Base-by-base conservation (phyloP, 2,888 invertebrate species). In the Helicoverpa assulta region DNA sequence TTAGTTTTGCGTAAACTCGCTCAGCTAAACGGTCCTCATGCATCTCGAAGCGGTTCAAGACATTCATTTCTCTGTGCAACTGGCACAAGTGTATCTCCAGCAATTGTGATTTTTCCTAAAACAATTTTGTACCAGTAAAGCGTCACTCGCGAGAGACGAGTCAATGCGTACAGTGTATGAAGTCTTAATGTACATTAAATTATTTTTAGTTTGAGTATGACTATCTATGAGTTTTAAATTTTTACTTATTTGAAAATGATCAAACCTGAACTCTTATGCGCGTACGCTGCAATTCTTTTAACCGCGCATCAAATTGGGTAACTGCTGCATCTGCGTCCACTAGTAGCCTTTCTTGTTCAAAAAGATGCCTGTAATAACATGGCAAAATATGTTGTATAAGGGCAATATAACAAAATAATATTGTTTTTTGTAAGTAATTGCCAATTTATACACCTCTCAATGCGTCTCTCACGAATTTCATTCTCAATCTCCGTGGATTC, bases 31-130 rank as follows among this genome's bases (percentile, higher is more conserved):
- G 88, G 76, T 97, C 96, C 90, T 98, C 98, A 50, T 96, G 96
- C 4, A 96, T 95, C 87, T 98, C 98, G 83, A 97, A 98, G 53
- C 97, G 96, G 83, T 97, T 97, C 14, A 98, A 89, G 19, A 98
- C 97, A 57, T 97, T 96, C 86, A 98, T 94, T 89, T 98, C 98
- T 88, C 98, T 97, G 82, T 98, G 97, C 21, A 98, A 86, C 26
- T 97, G 97, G 26, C 97, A 95, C 56, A 98, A 90, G 85, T 96
- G 97, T 37, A 97, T 85, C 74, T 97, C 96, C 66, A 97, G 92
- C 60, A 97, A 96, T 76, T 93, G 94, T 76, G 88, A 92, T 33
- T 86, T 91, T 73, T 95, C 95, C 94, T 95, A 65, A 4, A 85
- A 47, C n/a, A 47, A 47, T 3, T 16, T 16, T 7, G 16, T 47